Percentiles rank a stretch among this genome's conserved stretches.
Evolutionary conservation across 2,797 vertebrate species (phyloP).

Genomic region (Spea hammondii): DNA sequence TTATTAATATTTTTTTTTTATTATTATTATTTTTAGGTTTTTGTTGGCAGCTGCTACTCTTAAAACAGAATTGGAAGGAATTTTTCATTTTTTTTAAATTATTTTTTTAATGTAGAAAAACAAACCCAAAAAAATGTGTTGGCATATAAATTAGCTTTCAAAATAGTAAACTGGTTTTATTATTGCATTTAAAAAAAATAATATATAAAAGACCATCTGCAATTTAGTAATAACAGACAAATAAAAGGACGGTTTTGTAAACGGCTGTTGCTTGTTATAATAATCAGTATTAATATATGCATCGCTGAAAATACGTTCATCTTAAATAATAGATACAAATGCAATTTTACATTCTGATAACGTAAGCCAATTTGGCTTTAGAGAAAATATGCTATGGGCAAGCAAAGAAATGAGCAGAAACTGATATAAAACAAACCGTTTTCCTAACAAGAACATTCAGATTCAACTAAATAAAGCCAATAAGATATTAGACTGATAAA

Average conservation of each 20-base stretch:
- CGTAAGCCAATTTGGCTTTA: constrained; percentile 1
- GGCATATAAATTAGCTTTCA: neutral
- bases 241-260: neutral
- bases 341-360: neutral
- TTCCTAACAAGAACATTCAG: neutral
- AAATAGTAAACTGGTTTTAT: neutral
- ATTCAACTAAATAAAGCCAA: constrained; percentile 32
- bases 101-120: neutral
- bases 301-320: neutral
- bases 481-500: constrained; percentile 40
- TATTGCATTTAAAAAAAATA: neutral
- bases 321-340: constrained; percentile 14
- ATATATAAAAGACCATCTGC: neutral
- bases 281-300: constrained; percentile 3
- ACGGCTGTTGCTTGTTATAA: neutral
- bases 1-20: too few relatives aligned
- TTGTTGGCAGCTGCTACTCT: neutral
- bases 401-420: constrained; percentile 9
- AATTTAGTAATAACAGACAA: neutral
- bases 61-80: neutral
- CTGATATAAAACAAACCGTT: neutral
- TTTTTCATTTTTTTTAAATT: neutral
- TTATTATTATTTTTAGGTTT: too few relatives aligned
- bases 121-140: neutral
- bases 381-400: neutral